Conservation (phyloP, 2,888 invertebrate species). For the Sinhomidia bicolor region DNA sequence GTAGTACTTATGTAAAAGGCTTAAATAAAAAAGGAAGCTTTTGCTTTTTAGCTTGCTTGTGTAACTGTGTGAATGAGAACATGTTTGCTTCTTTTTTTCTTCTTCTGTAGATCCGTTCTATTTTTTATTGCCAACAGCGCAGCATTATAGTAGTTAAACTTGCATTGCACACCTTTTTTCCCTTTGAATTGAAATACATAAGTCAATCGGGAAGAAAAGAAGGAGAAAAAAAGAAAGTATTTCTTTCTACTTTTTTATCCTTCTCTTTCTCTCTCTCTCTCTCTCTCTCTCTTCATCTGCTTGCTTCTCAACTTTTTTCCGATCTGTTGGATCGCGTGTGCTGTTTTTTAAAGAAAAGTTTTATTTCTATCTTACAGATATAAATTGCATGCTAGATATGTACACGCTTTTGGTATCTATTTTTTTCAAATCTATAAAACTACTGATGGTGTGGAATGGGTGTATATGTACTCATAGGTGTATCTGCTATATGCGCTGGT, state of each 20-base stretch:
- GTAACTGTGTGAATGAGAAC: conserved; percentile 63
- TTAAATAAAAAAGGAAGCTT: conserved; percentile 56
- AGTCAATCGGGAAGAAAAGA: conserved; percentile 68
- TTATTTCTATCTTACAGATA: conserved; percentile 9
- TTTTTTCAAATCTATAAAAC: neutral
- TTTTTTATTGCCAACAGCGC: conserved; percentile 66
- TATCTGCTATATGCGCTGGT: neutral
- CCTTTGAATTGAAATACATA: conserved; percentile 70
- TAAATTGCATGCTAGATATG: conserved; percentile 4
- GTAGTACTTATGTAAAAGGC: conserved; percentile 62
- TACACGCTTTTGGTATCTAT: neutral
- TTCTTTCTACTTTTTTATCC: conserved; percentile 59
- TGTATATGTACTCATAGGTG: neutral
- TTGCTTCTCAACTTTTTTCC: conserved; percentile 71
- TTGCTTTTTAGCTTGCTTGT: conserved; percentile 48
- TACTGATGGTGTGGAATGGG: neutral
- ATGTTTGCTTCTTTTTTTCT: conserved; percentile 61
- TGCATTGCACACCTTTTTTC: conserved; percentile 70
- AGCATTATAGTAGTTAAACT: conserved; percentile 56
- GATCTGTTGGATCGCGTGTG: conserved; percentile 69
- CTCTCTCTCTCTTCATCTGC: conserved; percentile 10
- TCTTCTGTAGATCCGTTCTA: conserved; percentile 37
- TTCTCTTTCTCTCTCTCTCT: neutral
- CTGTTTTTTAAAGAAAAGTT: conserved; percentile 50
- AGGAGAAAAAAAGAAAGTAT: conserved; percentile 40